Evolutionary conservation across 37 sponge, comb jelly and placozoan genomes (phyloP).

Genomic region (Ephydatia muelleri): DNA sequence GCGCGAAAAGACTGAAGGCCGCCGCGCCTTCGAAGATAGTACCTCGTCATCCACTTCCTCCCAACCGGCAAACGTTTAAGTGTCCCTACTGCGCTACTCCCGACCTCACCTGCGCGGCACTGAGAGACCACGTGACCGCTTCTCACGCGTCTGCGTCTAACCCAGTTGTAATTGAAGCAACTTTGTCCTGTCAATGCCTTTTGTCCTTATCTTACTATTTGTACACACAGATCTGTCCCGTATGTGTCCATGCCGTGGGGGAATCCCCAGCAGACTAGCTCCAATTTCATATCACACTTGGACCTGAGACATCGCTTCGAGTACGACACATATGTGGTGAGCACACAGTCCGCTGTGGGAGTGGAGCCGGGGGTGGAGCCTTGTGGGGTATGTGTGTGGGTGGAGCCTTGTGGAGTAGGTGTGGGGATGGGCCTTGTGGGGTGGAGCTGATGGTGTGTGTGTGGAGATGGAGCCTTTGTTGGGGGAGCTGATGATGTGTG

Average conservation of each 20-base stretch:
- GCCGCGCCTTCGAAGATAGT: not conserved
- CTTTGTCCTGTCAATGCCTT: not conserved
- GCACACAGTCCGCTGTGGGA: not conserved
- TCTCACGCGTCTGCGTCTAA: slow-evolving; percentile 22
- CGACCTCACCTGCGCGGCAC: slow-evolving; percentile 51
- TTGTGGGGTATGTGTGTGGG: too few relatives aligned
- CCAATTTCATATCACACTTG: slow-evolving; percentile 63
- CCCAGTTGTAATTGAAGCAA: slow-evolving; percentile 18
- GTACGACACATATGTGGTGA: slow-evolving; percentile 81
- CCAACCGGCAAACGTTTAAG: slow-evolving; percentile 58
- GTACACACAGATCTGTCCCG: slow-evolving; percentile 71
- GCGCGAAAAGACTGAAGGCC: not conserved
- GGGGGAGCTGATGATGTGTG: not conserved
- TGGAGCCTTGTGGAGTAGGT: too few relatives aligned
- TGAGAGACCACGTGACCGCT: slow-evolving; percentile 47
- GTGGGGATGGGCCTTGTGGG: too few relatives aligned
- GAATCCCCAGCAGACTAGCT: slow-evolving; percentile 49
- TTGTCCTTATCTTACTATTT: not conserved
- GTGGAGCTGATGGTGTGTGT: too few relatives aligned
- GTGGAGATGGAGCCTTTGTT: too few relatives aligned
- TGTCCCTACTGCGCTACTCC: slow-evolving; percentile 68
- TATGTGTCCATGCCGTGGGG: slow-evolving; percentile 92
- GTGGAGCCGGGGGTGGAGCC: not conserved
- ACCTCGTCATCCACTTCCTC: slow-evolving; percentile 7
- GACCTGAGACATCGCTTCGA: slow-evolving; percentile 81